These are phyloP conservation scores for Thera obeliscata DNA, from an alignment of 2,888 invertebrate genomes.

Conservation along the genomic window DNA sequence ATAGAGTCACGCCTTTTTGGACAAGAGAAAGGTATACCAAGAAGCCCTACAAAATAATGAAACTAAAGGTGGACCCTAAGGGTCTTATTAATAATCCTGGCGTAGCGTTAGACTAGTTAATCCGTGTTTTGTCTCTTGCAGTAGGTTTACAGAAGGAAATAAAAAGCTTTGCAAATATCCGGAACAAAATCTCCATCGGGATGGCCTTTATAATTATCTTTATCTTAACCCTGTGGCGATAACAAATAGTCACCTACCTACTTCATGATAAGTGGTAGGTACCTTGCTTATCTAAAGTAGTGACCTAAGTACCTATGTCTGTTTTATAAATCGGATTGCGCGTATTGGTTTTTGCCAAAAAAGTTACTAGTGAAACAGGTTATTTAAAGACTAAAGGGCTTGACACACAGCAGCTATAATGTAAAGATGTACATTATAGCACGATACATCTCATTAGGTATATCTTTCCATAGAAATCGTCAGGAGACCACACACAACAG, in stretches of 20 bases:
- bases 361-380: not conserved
- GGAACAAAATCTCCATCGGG: slow-evolving; percentile 49
- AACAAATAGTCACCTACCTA: slow-evolving; percentile 47
- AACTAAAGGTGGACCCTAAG: not conserved
- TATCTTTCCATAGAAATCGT: no score
- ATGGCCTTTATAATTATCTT: slow-evolving; percentile 59
- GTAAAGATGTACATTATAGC: no score
- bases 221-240: slow-evolving; percentile 56
- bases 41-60: not conserved
- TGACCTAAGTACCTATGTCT: not conserved
- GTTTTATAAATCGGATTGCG: not conserved
- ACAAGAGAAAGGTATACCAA: not conserved
- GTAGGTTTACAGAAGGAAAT: slow-evolving; percentile 41
- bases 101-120: no score
- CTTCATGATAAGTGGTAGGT: slow-evolving; percentile 6
- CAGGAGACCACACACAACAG: no score
- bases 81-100: no score
- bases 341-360: no score
- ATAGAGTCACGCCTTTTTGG: slow-evolving; percentile 8
- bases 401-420: no score
- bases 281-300: not conserved
- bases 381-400: no score
- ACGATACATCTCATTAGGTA: no score
- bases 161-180: slow-evolving; percentile 47
- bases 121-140: no score